Evolutionary conservation across 2,888 invertebrate species (phyloP), one percentile per base, ranked within the genome.

Genomic region (Fragum whitleyi): DNA sequence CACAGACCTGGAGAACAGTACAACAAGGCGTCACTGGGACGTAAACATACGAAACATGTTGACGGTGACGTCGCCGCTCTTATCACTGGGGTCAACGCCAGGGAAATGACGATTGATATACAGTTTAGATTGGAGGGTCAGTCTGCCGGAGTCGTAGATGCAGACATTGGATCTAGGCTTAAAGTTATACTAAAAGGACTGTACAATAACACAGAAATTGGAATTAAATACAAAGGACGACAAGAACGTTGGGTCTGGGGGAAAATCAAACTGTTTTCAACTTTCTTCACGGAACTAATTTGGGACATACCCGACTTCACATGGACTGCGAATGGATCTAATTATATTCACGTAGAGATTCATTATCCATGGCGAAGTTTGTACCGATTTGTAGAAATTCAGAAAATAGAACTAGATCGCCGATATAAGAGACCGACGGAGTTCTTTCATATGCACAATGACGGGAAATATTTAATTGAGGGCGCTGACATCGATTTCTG

Each of bases 261-360:
- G 2, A n/a, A 53, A 53, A 9, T 39, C 7, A 68, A 59, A 28
- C 19, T 5, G 14, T 55, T 73, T 29, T 32, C 53, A n/a, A 9
- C 14, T 5, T 9, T 59, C 2, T 21, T 19, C 0, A 55, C 51
- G 3, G 51, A 77, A 55, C 68, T 72, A 14, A 23, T 47, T 2
- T 77, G 77, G 77, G 32, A 72, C 47, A 77, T 77, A 39, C 77
- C 77, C 3, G 77, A 77, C 29, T 73, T 68, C 57, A 77, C 77
- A 9, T 77, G 77, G 77, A 51, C 21, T 23, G 77, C 72, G 11
- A 28, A 77, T n/a, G 26, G 55, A 0, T 51, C 67, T 28, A 77
- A 77, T 36, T 26, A 61, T 47, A 76, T 76, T 9, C 55, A 68
- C 42, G 23, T 77, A 16, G 47, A 67, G 39, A 55, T 77, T 14